These are phyloP conservation scores for Eptesicus fuscus DNA, from an alignment of 2,113 vertebrate species.

Conservation along the genomic window DNA sequence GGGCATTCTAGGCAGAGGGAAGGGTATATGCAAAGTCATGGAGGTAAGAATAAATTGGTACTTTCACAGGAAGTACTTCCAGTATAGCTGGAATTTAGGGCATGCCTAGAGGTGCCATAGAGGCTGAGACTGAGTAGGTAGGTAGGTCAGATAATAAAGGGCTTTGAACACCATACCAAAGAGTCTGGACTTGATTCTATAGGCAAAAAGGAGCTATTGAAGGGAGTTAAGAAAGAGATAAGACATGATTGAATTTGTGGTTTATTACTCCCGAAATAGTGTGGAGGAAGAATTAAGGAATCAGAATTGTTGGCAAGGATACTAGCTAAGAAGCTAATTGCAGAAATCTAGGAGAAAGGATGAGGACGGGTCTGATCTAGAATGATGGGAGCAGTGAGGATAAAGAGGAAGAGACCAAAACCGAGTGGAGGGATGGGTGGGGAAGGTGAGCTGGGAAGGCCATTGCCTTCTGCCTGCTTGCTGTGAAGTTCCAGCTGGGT, in stretches of 20 bases:
- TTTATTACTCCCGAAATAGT: neutral
- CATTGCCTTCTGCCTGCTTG: neutral
- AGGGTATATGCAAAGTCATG: neutral
- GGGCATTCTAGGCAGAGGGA: neutral
- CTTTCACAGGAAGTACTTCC: slow-evolving; percentile 17
- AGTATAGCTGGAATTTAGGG: neutral
- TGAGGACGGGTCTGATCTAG: neutral
- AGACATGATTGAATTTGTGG: neutral
- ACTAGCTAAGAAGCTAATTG: neutral
- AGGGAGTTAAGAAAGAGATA: neutral
- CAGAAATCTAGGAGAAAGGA: neutral
- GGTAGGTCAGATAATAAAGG: neutral
- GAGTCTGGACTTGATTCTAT: neutral
- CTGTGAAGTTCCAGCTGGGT: neutral
- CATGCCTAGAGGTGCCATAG: neutral
- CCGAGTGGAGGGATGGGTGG: neutral
- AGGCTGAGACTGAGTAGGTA: neutral
- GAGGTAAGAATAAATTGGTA: neutral
- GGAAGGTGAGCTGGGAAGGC: neutral
- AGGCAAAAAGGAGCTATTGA: neutral
- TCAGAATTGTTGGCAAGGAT: neutral
- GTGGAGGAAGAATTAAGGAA: neutral
- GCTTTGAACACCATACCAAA: neutral
- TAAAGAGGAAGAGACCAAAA: neutral
- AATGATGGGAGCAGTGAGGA: neutral